Base-by-base conservation (phyloP, 2,888 invertebrate species). In the Eilema sororculum region DNA sequence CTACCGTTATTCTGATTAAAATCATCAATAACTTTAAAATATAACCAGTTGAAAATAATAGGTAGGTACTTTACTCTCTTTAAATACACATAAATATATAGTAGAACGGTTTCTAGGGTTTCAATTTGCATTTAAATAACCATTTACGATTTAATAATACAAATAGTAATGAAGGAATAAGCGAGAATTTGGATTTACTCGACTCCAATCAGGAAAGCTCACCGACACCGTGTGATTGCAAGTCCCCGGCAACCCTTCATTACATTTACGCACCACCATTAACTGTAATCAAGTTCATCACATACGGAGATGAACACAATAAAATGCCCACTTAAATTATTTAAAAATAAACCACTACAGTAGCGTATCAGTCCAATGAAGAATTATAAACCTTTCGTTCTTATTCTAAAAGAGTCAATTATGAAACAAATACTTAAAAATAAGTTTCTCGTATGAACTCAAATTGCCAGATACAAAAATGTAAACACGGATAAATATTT, bases 181-280 rank as follows among this genome's bases (percentile, higher is more conserved):
- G 79, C 69, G 82, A 83, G 81, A 85, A 87, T 89, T 89, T 82
- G 81, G 88, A 88, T 89, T 90, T 87, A 82, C 85, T 85, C 84
- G 86, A 88, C 79, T 84, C 82, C 84, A 92, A 90, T 91, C 87
- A 92, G 91, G 90, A 92, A 92, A 87, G 79, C 71, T 80, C 69
- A 69, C 80, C 82, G 82, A 74, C 83, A 79, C 80, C 78, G 84
- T 85, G 85, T 86, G 91, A 93, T 92, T 93, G 89, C 90, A 79
- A 80, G 85, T 84, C 83, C 82, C 83, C 73, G 73, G 69, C 90
- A 91, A 90, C 90, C 93, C 89, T 89, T 92, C 87, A 94, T 95
- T 94, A 94, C 84, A 86, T 93, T 92, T 93, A 93, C 91, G 87
- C 91, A 86, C 91, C 87, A 90, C 88, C 89, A 93, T 94, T 93